Evolutionary conservation across 64 coral and sea anemone genomes (phyloP), one percentile per base, ranked within the genome.

Genomic region (Montipora cactus): DNA sequence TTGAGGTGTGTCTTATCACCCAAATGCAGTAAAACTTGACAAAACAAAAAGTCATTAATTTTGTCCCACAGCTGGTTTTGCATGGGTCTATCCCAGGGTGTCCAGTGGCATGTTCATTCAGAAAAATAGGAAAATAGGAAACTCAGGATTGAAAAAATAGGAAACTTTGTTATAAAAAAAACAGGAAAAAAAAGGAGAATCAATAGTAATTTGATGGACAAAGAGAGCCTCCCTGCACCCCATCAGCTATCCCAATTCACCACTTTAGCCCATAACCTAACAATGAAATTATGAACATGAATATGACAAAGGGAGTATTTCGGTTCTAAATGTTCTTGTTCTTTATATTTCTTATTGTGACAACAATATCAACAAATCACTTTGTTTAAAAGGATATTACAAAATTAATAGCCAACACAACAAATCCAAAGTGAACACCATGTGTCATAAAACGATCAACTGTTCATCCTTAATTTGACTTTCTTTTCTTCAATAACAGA

Each of bases 401-500:
- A 37, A 37, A 37, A 37, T 37, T 37, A 37, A 37, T 37, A 37
- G 37, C n/a, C 5, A 74, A 28, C 71, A 74, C 11, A 69, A 69
- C 67, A 74, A 74, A 74, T 74, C 21, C 70, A 22, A 0, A 25
- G n/a, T 23, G 70, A 74, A 25, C 21, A 74, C 70, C 70, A 23
- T 4, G 3, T 74, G 19, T 2, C 25, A 25, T 74, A 74, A 74
- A 74, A 74, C 2, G 37, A 37, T 37, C 21, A 22, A 74, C 2
- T 23, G 70, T 74, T 74, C 22, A 74, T 22, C 19, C 22, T 74
- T 74, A 74, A 21, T 74, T 74, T 74, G 70, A 74, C 70, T 75
- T 76, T 25, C 25, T 25, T 25, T 25, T 25, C 25, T 25, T 25
- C 1, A 25, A 25, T 25, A 25, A 25, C 25, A 25, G 25, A 28